Base-by-base conservation (phyloP, 2,113 vertebrate species). In the Rhodinocichla rosea region DNA sequence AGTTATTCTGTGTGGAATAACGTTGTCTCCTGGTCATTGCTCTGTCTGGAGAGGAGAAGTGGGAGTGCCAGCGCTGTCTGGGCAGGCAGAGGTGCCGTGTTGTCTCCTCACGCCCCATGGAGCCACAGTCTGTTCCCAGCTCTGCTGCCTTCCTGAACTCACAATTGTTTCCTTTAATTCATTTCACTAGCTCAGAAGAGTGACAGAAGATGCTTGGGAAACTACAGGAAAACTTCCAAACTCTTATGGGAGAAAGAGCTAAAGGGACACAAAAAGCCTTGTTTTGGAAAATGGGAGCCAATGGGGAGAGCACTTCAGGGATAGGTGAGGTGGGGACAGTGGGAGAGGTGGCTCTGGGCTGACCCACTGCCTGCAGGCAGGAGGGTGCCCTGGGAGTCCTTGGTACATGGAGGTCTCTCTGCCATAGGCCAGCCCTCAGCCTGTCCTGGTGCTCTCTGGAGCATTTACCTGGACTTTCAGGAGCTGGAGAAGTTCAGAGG, bases 1-100 rank as follows among this genome's bases (percentile, higher is more conserved):
- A 28, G 50, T 27, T 17, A 13, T 91, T 75, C 35, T 27, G 11
- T 28, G 15, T 49, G 88, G 67, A 57, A 5, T 26, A 69, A 4
- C 0, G 0, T 0, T 32, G n/a, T 63, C n/a, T 39, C 81, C 49
- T 7, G 30, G 78, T 19, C 37, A 6, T 32, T 39, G 22, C 22
- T 49, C 20, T 68, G 71, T 23, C 50, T 44, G 42, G 63, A 40
- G 44, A 45, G 53, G 30, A 63, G 60, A 7, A 52, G 26, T 4
- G n/a, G 76, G 26, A 59, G 21, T 55, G 56, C 21, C 75, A 30
- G 70, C 0, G 0, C 26, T 65, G 55, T 11, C 82, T 1, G 5
- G 56, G 75, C 86, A 77, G 57, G 37, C 57, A 49, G 79, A 56
- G 50, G 22, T 83, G 45, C 60, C 2, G 0, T 3, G 2, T 2